Conservation (phyloP, 37 sponge, comb jelly and placozoan genomes). For the Corticium candelabrum region DNA sequence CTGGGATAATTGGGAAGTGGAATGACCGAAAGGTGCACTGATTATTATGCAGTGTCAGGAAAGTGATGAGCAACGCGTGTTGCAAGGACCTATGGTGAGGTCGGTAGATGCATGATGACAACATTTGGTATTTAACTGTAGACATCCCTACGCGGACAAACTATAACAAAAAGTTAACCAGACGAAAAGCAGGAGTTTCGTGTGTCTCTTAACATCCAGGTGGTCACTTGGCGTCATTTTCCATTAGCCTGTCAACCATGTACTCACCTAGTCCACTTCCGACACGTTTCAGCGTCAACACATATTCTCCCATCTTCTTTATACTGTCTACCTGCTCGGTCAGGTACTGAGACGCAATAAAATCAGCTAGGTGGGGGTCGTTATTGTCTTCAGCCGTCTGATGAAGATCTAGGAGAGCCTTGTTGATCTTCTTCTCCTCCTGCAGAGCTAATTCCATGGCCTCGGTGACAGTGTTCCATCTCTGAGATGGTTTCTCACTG, state of each 20-base stretch:
- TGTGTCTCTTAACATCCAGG: too few species aligned
- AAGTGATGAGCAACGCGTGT: too few species aligned
- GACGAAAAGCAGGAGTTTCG: too few species aligned
- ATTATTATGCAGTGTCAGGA: too few species aligned
- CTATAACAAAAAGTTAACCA: too few species aligned
- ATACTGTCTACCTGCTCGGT: constrained; percentile 45
- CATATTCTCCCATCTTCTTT: constrained; percentile 45
- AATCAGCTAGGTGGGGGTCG: constrained; percentile 29
- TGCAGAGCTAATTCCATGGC: constrained; percentile 41
- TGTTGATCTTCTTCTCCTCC: constrained; percentile 30
- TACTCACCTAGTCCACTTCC: constrained; percentile 46
- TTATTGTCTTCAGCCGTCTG: constrained; percentile 14
- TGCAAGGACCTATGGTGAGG: too few species aligned
- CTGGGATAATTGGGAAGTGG: too few species aligned
- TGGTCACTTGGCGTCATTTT: too few species aligned
- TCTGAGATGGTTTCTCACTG: constrained; percentile 20
- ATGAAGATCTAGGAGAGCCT: constrained; percentile 34
- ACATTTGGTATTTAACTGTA: too few species aligned
- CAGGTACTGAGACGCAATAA: constrained; percentile 31
- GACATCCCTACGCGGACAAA: too few species aligned
- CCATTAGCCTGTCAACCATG: constrained; percentile 57
- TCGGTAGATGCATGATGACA: too few species aligned
- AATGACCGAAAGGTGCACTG: too few species aligned
- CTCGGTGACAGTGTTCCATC: constrained; percentile 32
- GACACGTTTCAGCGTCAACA: constrained; percentile 39